Percentiles rank a stretch among this genome's conserved stretches.
Evolutionary conservation across 2,113 vertebrate genomes (phyloP).

Genomic region (Lycaon pictus): DNA sequence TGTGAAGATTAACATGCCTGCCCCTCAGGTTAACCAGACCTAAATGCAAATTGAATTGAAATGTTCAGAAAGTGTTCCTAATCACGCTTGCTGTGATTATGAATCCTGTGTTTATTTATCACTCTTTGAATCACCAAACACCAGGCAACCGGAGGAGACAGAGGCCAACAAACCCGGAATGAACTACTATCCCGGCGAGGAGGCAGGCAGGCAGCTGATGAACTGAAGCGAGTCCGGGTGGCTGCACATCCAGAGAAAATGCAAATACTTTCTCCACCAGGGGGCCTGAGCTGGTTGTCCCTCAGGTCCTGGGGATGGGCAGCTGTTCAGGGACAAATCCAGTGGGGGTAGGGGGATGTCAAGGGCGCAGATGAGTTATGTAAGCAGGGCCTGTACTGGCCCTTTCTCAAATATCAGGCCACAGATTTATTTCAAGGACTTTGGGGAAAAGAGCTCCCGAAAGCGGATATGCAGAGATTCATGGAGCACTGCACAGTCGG

Average conservation of each 20-base stretch:
- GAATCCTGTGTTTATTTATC: conserved; percentile 64
- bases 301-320: neutral
- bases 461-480: neutral
- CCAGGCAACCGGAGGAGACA: conserved; percentile 37
- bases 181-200: neutral
- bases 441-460: neutral
- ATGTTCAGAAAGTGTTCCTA: conserved; percentile 55
- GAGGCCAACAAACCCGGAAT: conserved; percentile 48
- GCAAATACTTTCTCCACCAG: neutral
- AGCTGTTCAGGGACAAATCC: neutral
- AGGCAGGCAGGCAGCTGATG: neutral
- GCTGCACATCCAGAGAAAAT: neutral
- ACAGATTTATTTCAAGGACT: conserved; percentile 44
- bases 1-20: conserved; percentile 53
- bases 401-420: conserved; percentile 44
- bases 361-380: neutral
- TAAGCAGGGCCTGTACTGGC: neutral
- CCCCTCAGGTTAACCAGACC: conserved; percentile 60
- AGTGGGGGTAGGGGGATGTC: neutral
- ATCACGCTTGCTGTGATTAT: conserved; percentile 57
- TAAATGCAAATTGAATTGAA: conserved; percentile 69
- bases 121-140: conserved; percentile 68
- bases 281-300: neutral
- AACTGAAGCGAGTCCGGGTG: neutral
- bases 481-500: fast-evolving